A percentile compares a stretch with the other conserved stretches of the same genome.
These are phyloP conservation scores for Drosophila melanosoma DNA, from an alignment of 2,888 invertebrate genomes.

Conservation along the genomic window DNA sequence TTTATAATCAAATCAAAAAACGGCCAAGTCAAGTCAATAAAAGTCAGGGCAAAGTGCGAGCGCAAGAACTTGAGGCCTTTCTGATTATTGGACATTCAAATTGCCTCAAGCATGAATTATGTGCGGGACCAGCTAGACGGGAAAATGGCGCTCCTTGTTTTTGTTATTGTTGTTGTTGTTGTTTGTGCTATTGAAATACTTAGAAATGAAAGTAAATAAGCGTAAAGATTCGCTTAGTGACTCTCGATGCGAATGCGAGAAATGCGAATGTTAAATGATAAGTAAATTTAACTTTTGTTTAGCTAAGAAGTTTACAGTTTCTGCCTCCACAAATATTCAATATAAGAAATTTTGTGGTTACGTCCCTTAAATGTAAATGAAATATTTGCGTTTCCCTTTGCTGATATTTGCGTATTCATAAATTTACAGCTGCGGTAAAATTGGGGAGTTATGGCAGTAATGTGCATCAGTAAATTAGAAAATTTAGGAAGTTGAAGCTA, in stretches of 20 bases:
- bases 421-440: constrained; percentile 33
- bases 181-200: constrained; percentile 58
- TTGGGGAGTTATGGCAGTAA: constrained; percentile 18
- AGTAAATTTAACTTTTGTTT: constrained; percentile 72
- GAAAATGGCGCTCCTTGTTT: constrained; percentile 30
- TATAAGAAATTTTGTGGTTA: constrained; percentile 32
- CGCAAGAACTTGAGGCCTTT: constrained; percentile 73
- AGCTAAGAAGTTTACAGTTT: constrained; percentile 27
- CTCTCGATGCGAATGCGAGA: constrained; percentile 38
- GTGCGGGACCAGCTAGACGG: constrained; percentile 54
- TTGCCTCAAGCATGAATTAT: constrained; percentile 79
- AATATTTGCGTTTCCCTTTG: constrained; percentile 17
- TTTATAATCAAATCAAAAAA: constrained; percentile 77
- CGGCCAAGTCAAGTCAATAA: constrained; percentile 70
- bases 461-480: constrained; percentile 13
- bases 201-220: constrained; percentile 74
- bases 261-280: constrained; percentile 67
- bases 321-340: constrained; percentile 21
- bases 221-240: constrained; percentile 77
- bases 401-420: constrained; percentile 7
- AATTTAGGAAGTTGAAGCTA: constrained; percentile 4
- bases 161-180: constrained; percentile 48
- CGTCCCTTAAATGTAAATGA: constrained; percentile 29
- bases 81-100: constrained; percentile 79
- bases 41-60: constrained; percentile 62